Evolutionary conservation across 1,140 invertebrate species (phyloP), one percentile per base, ranked within the genome.

Genomic region (Drosophila orosa): DNA sequence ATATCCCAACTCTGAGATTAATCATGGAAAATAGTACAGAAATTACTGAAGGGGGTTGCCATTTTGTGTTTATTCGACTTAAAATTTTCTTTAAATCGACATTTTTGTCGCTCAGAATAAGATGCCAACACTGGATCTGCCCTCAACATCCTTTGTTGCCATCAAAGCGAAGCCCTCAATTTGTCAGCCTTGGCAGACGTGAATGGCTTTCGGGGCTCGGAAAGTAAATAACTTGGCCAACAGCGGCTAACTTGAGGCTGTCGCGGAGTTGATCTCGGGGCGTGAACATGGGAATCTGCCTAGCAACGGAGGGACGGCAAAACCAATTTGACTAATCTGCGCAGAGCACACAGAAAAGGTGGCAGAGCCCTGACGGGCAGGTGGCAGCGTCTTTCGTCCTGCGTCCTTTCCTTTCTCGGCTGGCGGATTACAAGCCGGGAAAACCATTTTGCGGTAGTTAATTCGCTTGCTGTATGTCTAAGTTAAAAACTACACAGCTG

Each of bases 301-400:
- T 39, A 39, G 52, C 42, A 29, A 31, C 31, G 33, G 19, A 27
- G 29, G 27, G 19, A 35, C 25, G 13, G 63, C 33, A 58, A 76
- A 84, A 66, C 58, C 76, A 80, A 84, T 84, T 84, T 84, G 62
- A 80, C 80, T 84, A 84, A 84, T 84, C 80, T 80, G 67, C 61
- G 7, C 63, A 45, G 40, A 52, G 47, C 37, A 33, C 50, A 42
- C 42, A 33, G 39, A 44, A 65, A 74, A 35, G 31, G 47, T 45
- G 29, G 47, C 17, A 29, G 35, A 47, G 31, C 1, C 39, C 31
- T 42, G 27, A 37, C 19, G 8, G 45, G 5, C 42, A 57, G 33
- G 31, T 56, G 67, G 40, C 37, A 54, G 29, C 58, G 7, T 58
- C 55, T 73, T 60, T 39, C 37, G 45, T 45, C 22, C 50, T 67